Evolutionary conservation across 92 coral and sea anemone species (phyloP), one percentile per base, ranked within the genome.

Genomic region (Galaxea fascicularis): DNA sequence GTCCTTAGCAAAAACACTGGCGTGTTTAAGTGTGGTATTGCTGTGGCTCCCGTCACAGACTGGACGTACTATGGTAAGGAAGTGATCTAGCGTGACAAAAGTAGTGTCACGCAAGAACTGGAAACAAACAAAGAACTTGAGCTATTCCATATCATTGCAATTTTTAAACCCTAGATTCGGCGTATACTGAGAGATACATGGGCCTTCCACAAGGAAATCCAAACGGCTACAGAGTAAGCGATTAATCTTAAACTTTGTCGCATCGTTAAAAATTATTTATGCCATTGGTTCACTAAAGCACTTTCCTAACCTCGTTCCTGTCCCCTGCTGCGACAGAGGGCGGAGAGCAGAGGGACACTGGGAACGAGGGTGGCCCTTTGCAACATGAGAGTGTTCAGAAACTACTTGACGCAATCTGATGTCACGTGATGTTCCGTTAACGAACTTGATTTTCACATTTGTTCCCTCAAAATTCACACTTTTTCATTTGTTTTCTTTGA

Each of bases 181-280:
- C 93, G 63, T 96, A 94, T 84, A 94, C 99, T 1, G 98, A 96
- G 87, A 90, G 99, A 52, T 94, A 91, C 84, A 96, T 96, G 99
- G 95, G 94, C 18, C 84, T 92, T 14, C 99, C 99, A 65, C 64
- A 92, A 76, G 81, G 79, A 18, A 92, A 94, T 74, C 58, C 27
- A 18, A 45, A 83, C 20, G 98, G 98, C 41, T 94, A 94, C 81
- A 56, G 79, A 80, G 98, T 94, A 72, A 57, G 81, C 76, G 28
- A 16, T 1, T 59, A n/a, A n/a, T 20, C 29, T 7, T 17, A 18
- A 8, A 9, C 47, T 24, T 27, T 24, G 6, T 11, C 13, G 29
- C 11, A 3, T 10, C 13, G 11, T 65, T 65, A 20, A 20, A 49
- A 49, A 2, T 10, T 2, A 0, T 49, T 9, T 2, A 49, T 15